phyloP scores from a whole-genome alignment of 2,797 vertebrate species.

The Allobates femoralis region DNA sequence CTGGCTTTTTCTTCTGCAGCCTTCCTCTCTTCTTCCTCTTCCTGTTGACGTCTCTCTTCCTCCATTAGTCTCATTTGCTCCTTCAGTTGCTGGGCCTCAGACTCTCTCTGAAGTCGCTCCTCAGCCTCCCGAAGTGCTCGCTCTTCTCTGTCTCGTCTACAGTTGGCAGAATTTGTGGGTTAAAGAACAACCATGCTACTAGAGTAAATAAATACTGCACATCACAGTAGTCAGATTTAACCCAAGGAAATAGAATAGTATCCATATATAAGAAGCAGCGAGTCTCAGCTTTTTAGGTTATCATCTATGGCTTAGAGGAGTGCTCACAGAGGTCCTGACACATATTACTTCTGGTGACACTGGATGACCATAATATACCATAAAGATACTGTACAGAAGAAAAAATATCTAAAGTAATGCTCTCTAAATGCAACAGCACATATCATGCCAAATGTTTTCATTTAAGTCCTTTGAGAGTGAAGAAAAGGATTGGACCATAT shows the following conservation, averaged over 20 bases:
- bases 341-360: neutral
- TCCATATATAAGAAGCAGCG: neutral
- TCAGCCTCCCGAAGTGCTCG: constrained; percentile 79
- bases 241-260: neutral
- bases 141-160: constrained; percentile 82
- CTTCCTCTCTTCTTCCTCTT: constrained; percentile 76
- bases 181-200: neutral
- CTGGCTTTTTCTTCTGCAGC: constrained; percentile 84
- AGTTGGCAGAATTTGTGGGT: neutral
- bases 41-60: constrained; percentile 75
- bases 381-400: neutral
- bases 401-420: neutral
- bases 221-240: neutral
- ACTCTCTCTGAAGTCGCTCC: constrained; percentile 81
- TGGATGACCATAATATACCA: neutral
- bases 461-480: no score
- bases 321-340: neutral
- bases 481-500: no score
- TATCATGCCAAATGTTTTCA: neutral
- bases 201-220: neutral
- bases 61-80: constrained; percentile 78
- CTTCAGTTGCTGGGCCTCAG: constrained; percentile 80
- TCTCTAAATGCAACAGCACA: neutral
- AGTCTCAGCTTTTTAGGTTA: neutral
- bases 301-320: neutral